These are phyloP conservation scores for Spea multiplicata DNA, from an alignment of 2,113 vertebrate species.

Conservation along the genomic window DNA sequence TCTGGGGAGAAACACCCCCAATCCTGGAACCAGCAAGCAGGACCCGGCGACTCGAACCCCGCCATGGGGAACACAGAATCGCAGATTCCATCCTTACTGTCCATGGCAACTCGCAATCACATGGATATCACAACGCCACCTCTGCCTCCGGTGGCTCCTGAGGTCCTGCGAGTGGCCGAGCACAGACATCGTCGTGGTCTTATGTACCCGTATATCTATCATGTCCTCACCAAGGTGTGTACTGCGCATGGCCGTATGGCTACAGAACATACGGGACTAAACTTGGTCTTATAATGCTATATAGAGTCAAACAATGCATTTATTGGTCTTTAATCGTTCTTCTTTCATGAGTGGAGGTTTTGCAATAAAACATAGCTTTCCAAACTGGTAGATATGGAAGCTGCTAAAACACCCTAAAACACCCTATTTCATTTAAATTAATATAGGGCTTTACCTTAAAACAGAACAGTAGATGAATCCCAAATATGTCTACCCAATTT, in stretches of 20 bases:
- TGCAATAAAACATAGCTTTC: no score
- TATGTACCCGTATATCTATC: conserved; percentile 90
- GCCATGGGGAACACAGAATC: conserved; percentile 73
- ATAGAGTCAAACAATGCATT: no score
- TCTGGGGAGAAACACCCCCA: conserved; percentile 51
- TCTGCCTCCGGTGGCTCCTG: conserved; percentile 83
- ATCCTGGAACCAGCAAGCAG: conserved; percentile 55
- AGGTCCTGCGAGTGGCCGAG: conserved; percentile 86
- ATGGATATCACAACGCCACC: conserved; percentile 91
- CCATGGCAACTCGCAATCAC: conserved; percentile 88
- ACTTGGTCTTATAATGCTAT: no score
- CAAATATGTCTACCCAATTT: no score
- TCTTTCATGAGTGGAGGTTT: no score
- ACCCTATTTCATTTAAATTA: no score
- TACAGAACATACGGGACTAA: background rate
- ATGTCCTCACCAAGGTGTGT: conserved; percentile 86
- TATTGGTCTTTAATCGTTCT: no score
- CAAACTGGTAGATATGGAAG: no score
- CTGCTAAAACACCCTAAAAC: no score
- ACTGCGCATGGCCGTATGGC: background rate
- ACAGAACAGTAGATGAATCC: background rate
- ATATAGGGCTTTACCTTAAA: no score
- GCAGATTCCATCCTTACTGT: conserved; percentile 86
- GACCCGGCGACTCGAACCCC: conserved; percentile 59
- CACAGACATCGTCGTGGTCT: conserved; percentile 87